Percentiles rank a stretch among this genome's conserved stretches.
These are phyloP conservation scores for Psophia crepitans DNA, from an alignment of 2,113 vertebrate species.

Conservation along the genomic window DNA sequence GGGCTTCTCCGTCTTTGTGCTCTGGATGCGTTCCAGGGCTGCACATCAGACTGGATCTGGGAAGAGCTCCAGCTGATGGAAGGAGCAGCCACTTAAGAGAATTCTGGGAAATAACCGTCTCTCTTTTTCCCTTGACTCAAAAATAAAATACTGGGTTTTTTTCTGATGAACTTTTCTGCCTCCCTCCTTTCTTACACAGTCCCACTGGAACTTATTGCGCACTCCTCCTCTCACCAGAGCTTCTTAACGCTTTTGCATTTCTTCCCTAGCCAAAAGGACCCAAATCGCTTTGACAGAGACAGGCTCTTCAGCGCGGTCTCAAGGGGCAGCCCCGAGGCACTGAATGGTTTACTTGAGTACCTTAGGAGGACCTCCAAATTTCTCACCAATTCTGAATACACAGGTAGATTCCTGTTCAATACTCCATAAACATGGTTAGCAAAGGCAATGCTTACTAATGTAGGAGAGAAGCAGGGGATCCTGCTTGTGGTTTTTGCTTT, in stretches of 20 bases:
- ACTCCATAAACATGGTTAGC: background rate
- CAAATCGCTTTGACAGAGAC: constrained; percentile 71
- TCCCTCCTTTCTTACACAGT: background rate
- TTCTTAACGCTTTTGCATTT: background rate
- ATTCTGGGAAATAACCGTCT: constrained; percentile 50
- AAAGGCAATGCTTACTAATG: background rate
- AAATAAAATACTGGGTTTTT: background rate
- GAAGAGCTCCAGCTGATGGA: constrained; percentile 41
- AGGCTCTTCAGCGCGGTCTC: constrained; percentile 82
- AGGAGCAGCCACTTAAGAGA: constrained; percentile 32
- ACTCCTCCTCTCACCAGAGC: background rate
- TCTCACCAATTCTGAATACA: constrained; percentile 85
- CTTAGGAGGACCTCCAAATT: constrained; percentile 79
- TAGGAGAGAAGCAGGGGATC: background rate
- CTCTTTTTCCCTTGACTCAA: constrained; percentile 41
- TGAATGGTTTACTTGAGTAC: constrained; percentile 83
- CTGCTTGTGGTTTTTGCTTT: background rate
- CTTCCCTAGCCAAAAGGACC: constrained; percentile 56
- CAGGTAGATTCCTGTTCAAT: constrained; percentile 67
- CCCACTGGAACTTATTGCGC: background rate
- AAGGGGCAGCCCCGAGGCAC: constrained; percentile 66
- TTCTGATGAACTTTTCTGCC: background rate
- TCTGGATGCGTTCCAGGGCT: background rate
- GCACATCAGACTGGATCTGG: constrained; percentile 37
- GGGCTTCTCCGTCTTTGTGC: background rate